Evolutionary conservation across 1,140 invertebrate species (phyloP).

Genomic region (Myzus persicae): DNA sequence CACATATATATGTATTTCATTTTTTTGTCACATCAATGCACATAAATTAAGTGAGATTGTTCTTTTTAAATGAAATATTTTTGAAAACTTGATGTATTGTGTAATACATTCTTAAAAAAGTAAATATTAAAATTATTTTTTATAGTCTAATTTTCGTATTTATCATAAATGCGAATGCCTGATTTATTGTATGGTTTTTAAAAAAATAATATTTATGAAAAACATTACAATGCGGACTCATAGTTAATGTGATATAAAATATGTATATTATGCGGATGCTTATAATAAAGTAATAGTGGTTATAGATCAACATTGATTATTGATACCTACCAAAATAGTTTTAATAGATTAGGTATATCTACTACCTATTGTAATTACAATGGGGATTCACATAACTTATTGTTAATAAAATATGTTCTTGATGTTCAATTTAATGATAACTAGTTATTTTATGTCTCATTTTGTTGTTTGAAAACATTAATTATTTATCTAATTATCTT

Average conservation of each 20-base stretch:
- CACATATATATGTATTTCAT: not conserved
- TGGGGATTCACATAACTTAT: not conserved
- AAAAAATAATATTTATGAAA: not conserved
- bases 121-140: not conserved
- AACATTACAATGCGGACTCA: not conserved
- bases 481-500: too few species aligned
- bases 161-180: not conserved
- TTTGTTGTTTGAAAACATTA: not conserved
- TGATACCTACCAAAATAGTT: not conserved
- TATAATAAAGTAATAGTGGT: not conserved
- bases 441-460: not conserved
- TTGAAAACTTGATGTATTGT: not conserved
- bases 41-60: too few species aligned
- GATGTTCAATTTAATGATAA: not conserved
- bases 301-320: not conserved
- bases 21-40: not conserved
- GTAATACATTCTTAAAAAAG: not conserved
- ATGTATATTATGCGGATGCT: not conserved
- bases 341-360: not conserved
- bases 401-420: not conserved
- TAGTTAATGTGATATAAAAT: not conserved
- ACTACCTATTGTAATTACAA: not conserved
- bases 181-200: not conserved
- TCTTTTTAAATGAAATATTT: not conserved
- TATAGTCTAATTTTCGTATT: too few species aligned